Base-by-base conservation (phyloP, 1,140 invertebrate genomes). In the Diachasma alloeum region DNA sequence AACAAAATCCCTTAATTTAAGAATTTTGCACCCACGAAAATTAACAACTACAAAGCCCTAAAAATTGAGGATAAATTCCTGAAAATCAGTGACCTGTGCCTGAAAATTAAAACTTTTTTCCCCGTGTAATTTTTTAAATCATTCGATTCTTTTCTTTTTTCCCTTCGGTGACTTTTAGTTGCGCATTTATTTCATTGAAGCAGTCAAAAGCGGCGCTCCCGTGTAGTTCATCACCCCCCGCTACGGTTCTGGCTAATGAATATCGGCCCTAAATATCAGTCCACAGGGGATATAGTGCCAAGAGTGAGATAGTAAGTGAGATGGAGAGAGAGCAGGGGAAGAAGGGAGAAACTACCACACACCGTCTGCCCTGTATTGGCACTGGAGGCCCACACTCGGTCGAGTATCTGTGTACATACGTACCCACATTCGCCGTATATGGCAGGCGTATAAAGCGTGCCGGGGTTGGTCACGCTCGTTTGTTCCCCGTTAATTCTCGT, bases 201-300 rank as follows among this genome's bases (percentile, higher is more conserved):
- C 67, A 36, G 67, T 69, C 13, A 37, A 69, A 69, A 39, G 36
- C 31, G 67, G 74, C 78, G 75, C 78, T 81, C 79, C 78, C 79
- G 78, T 80, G 79, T 79, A 83, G 80, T 85, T 85, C 82, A 85
- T 84, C 85, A 83, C 81, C 83, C 82, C 79, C 67, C 48, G 36
- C 13, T 17, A 17, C 36, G 66, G 36, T 39, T 68, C 56, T 22
- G 81, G 87, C 87, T 90, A 90, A 90, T 90, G 88, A 90, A 90
- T 90, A 90, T 89, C 85, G 83, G 87, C 85, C 87, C 87, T 90
- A 89, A 90, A 89, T 88, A 88, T 89, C 87, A 87, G 86, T 86
- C 87, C 87, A 69, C 81, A 81, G 87, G 87, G 88, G 88, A 81
- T 76, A 73, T 74, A 75, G 72, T 72, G 80, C 72, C 76, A 80